phyloP scores from a whole-genome alignment of 2,797 vertebrate species.

The Sebastes goodei region DNA sequence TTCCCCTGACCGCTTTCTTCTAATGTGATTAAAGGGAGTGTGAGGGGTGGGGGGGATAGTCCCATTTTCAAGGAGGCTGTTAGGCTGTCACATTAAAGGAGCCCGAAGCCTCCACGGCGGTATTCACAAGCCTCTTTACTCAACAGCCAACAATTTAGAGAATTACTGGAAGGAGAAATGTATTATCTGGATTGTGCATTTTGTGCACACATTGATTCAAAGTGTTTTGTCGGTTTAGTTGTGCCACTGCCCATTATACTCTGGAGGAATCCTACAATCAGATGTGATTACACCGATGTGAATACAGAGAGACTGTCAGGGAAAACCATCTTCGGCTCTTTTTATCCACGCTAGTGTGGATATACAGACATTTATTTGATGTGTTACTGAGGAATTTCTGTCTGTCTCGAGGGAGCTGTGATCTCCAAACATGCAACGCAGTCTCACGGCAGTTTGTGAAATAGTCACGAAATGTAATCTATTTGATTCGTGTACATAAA shows the following conservation, averaged over 20 bases:
- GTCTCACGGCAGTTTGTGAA: no score
- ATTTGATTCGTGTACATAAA: no score
- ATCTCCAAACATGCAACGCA: background rate
- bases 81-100: constrained; percentile 40
- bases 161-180: constrained; percentile 37
- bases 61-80: constrained; percentile 19
- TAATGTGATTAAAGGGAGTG: constrained; percentile 35
- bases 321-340: background rate
- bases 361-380: background rate
- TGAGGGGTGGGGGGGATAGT: background rate
- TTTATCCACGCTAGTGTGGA: background rate
- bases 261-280: constrained; percentile 13
- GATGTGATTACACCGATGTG: constrained; percentile 7
- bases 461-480: no score
- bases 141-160: constrained; percentile 40
- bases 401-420: background rate
- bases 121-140: constrained; percentile 21
- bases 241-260: constrained; percentile 3
- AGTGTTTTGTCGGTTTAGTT: constrained; percentile 41
- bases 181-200: constrained; percentile 31
- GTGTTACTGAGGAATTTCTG: background rate
- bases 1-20: constrained; percentile 27
- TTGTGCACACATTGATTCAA: constrained; percentile 27
- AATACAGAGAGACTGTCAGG: background rate
- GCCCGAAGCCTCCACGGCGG: background rate